Evolutionary conservation across 2,113 vertebrate genomes (phyloP).

Genomic region (Daboia siamensis): DNA sequence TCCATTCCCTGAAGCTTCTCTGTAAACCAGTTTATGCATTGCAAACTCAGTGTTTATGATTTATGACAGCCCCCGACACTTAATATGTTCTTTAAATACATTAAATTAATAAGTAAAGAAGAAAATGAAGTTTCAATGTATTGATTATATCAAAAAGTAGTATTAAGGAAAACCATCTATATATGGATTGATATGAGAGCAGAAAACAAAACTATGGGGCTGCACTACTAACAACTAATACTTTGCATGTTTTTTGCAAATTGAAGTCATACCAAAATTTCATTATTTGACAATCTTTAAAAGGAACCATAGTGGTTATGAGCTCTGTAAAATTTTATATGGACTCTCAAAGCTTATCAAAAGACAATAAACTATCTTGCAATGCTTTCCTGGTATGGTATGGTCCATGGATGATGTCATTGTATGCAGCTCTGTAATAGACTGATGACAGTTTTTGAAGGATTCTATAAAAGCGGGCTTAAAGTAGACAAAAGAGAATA

Average conservation of each 20-base stretch:
- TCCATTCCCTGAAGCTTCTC: background rate
- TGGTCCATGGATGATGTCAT: background rate
- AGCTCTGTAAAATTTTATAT: background rate
- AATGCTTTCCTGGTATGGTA: background rate
- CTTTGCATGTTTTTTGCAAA: background rate
- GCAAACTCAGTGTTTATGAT: background rate
- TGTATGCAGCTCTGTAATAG: background rate
- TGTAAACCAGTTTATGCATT: background rate
- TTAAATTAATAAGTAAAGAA: background rate
- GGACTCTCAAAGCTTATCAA: background rate
- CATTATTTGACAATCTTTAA: background rate
- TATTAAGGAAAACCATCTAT: background rate
- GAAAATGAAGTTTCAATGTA: background rate
- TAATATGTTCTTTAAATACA: background rate
- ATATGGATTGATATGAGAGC: background rate
- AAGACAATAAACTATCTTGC: background rate
- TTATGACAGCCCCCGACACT: background rate
- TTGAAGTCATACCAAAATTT: background rate
- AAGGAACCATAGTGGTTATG: background rate
- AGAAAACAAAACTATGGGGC: background rate
- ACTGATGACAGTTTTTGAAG: background rate
- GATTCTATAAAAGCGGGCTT: background rate
- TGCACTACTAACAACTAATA: background rate
- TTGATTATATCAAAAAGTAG: background rate
- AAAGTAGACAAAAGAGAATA: background rate